These are phyloP conservation scores for Bradysia coprophila DNA, from an alignment of 1,140 invertebrate species.

Conservation along the genomic window DNA sequence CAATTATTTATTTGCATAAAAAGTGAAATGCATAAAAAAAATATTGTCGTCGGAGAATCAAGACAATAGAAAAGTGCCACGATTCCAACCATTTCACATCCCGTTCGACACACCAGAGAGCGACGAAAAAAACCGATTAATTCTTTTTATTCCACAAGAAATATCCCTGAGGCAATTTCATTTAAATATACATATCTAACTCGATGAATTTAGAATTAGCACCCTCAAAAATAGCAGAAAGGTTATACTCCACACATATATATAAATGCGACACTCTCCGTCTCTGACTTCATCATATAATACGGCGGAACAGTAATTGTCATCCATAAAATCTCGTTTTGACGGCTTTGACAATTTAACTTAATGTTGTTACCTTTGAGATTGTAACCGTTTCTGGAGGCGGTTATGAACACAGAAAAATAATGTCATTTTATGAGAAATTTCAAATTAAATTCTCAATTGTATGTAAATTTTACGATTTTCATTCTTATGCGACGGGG, in stretches of 20 bases:
- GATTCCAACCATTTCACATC: too few relatives aligned
- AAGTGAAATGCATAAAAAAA: too few relatives aligned
- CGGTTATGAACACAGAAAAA: background rate
- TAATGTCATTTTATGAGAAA: background rate
- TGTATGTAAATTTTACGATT: background rate
- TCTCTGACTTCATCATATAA: background rate
- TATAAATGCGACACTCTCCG: background rate
- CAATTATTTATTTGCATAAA: too few relatives aligned
- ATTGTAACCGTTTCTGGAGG: background rate
- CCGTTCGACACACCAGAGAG: too few relatives aligned
- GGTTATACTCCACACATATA: background rate
- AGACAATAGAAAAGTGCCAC: too few relatives aligned
- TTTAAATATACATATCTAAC: background rate
- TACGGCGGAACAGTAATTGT: background rate
- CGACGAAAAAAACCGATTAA: too few relatives aligned
- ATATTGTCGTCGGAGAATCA: too few relatives aligned
- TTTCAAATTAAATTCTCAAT: background rate
- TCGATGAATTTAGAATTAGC: background rate
- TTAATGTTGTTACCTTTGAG: background rate
- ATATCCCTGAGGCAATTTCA: background rate
- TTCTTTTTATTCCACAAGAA: too few relatives aligned
- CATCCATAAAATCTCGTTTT: background rate
- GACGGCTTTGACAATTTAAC: background rate
- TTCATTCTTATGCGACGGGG: too few relatives aligned
- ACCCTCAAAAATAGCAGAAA: background rate